phyloP scores from a whole-genome alignment of 2,888 invertebrate species.

The Platycnemis pennipes region DNA sequence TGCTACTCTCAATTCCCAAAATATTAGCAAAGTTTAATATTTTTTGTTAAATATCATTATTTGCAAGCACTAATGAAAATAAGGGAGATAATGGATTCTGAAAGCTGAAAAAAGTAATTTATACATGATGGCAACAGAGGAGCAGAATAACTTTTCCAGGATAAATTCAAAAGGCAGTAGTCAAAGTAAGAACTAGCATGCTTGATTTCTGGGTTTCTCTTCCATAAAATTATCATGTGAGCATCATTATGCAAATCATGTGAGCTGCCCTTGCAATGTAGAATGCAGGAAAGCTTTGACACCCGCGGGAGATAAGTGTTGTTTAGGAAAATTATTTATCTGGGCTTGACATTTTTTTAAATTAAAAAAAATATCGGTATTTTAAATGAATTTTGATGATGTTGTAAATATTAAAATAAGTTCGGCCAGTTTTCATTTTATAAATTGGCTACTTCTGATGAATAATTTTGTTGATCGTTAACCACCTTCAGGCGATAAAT shows the following conservation, averaged over 20 bases:
- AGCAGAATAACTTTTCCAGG: too few relatives aligned
- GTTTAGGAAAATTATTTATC: background rate
- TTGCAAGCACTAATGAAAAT: too few relatives aligned
- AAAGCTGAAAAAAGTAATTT: too few relatives aligned
- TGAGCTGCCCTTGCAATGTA: background rate
- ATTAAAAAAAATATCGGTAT: background rate
- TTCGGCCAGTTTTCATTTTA: background rate
- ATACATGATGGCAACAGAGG: too few relatives aligned
- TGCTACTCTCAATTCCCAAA: too few relatives aligned
- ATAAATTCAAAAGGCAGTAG: too few relatives aligned
- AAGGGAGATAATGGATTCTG: too few relatives aligned
- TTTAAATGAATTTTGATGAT: slow-evolving; percentile 18
- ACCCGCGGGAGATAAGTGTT: background rate
- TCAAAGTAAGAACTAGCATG: too few relatives aligned
- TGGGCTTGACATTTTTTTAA: background rate
- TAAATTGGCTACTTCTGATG: background rate
- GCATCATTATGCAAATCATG: background rate
- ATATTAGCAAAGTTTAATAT: too few relatives aligned
- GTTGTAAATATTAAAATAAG: background rate
- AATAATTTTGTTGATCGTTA: background rate
- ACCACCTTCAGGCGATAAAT: background rate
- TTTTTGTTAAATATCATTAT: too few relatives aligned
- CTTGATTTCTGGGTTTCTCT: too few relatives aligned
- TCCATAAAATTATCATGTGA: too few relatives aligned
- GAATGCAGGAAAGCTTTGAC: background rate